A percentile compares a stretch with the other conserved stretches of the same genome.
Conservation (phyloP, 2,113 vertebrate genomes). For the Plecotus auritus region DNA sequence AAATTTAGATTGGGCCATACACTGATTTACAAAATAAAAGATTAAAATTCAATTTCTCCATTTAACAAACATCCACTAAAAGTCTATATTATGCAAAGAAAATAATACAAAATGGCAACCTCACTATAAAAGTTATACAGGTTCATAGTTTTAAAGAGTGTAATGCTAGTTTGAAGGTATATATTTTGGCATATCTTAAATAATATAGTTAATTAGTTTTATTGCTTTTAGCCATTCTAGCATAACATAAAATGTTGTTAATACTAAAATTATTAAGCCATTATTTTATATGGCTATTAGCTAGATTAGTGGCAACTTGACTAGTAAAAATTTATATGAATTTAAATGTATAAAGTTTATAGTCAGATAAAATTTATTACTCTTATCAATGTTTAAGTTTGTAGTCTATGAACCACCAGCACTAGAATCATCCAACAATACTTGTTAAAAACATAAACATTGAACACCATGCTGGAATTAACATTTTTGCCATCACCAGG, state of each 20-base stretch:
- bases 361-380: neutral
- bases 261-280: neutral
- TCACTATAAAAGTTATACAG: neutral
- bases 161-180: neutral
- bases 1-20: neutral
- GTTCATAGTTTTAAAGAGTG: neutral
- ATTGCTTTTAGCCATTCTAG: neutral
- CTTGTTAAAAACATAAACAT: neutral
- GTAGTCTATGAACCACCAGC: neutral
- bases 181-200: neutral
- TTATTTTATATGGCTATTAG: neutral
- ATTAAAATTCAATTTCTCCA: neutral
- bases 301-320: neutral
- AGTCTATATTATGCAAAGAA: neutral
- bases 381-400: neutral
- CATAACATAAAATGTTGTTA: neutral
- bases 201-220: neutral
- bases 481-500: neutral
- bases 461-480: neutral
- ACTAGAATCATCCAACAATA: neutral
- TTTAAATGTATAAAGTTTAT: conserved; percentile 65
- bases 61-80: neutral
- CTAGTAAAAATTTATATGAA: conserved; percentile 61
- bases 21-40: neutral
- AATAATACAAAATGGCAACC: neutral